These are phyloP conservation scores for Brachyalestes nurse DNA, from an alignment of 2,797 vertebrate genomes.

Conservation along the genomic window DNA sequence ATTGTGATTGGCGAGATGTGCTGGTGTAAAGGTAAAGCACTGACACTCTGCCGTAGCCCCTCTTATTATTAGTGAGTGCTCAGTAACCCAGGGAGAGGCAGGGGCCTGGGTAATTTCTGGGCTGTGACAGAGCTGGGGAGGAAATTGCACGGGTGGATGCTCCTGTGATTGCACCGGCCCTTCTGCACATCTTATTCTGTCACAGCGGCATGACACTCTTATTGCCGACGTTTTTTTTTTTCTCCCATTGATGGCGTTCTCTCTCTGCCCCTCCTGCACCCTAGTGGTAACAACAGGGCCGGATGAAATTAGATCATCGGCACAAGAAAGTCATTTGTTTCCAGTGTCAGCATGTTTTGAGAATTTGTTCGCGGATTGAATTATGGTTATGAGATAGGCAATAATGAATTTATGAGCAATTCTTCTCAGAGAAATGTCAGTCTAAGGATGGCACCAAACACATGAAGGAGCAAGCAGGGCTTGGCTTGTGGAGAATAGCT, in stretches of 20 bases:
- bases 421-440: constrained; percentile 46
- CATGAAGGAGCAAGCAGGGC: not conserved
- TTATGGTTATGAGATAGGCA: constrained; percentile 58
- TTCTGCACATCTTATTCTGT: constrained; percentile 64
- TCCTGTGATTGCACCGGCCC: constrained; percentile 61
- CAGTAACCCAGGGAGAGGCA: constrained; percentile 50
- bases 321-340: constrained; percentile 59
- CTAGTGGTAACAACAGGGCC: constrained; percentile 36
- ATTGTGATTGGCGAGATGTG: constrained; percentile 31
- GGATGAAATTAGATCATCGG: constrained; percentile 59
- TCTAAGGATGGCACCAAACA: constrained; percentile 1
- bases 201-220: constrained; percentile 59
- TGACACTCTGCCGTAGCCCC: constrained; percentile 29
- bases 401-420: constrained; percentile 60
- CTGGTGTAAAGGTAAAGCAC: constrained; percentile 32
- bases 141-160: constrained; percentile 65
- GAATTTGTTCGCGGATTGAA: constrained; percentile 56
- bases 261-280: constrained; percentile 29
- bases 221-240: constrained; percentile 31
- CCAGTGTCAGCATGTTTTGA: constrained; percentile 56
- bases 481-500: constrained; percentile 5
- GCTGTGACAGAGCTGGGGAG: constrained; percentile 61
- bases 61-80: constrained; percentile 55
- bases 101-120: constrained; percentile 60
- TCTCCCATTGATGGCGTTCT: not conserved